Evolutionary conservation across 2,888 invertebrate genomes (phyloP).

Genomic region (Acleris sparsana): DNA sequence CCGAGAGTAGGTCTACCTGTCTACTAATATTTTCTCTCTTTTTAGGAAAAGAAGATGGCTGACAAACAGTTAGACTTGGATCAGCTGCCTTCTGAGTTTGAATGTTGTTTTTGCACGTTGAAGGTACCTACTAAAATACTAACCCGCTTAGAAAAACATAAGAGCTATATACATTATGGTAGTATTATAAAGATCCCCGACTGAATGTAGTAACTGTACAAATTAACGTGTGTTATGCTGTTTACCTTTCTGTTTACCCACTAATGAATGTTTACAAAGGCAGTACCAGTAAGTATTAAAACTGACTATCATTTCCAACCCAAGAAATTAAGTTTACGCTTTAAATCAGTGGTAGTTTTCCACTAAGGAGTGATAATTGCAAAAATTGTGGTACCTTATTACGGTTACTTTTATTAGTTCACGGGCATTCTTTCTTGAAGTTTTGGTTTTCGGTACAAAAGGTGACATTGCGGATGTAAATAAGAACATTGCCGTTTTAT

Average conservation of each 20-base stretch:
- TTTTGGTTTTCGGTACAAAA: no score
- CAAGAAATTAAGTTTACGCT: no score
- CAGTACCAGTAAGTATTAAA: constrained; percentile 28
- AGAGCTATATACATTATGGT: constrained; percentile 11
- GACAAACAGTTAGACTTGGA: constrained; percentile 90
- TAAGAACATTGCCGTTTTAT: constrained; percentile 40
- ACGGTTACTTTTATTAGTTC: no score
- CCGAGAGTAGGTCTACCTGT: constrained; percentile 23
- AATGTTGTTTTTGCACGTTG: constrained; percentile 98
- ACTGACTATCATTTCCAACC: neutral
- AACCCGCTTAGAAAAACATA: constrained; percentile 44
- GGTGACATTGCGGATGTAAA: constrained; percentile 1
- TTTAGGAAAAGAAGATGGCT: constrained; percentile 88
- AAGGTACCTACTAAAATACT: constrained; percentile 87
- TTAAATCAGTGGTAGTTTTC: no score
- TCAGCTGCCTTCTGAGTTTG: constrained; percentile 97
- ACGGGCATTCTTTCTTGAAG: no score
- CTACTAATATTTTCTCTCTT: constrained; percentile 75
- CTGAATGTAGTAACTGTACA: neutral
- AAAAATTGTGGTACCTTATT: no score
- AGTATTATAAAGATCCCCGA: neutral
- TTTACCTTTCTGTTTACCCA: constrained; percentile 25
- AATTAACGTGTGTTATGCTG: constrained; percentile 11
- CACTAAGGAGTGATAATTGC: no score
- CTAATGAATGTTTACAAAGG: constrained; percentile 13